phyloP scores from a whole-genome alignment of 53 echinoderm and acorn worm species.

The Stichopus horrens region DNA sequence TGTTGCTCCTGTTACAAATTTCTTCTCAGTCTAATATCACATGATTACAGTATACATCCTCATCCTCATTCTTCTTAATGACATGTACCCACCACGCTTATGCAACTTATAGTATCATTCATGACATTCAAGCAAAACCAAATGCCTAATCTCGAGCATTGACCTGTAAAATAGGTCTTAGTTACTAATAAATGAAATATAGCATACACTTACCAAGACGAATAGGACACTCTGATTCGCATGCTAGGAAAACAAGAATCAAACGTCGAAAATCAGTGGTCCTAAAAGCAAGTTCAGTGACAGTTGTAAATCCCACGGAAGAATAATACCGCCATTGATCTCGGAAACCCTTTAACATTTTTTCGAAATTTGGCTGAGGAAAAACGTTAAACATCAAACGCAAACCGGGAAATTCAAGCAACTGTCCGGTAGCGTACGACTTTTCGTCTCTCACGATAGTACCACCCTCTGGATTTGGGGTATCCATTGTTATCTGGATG shows the following conservation, averaged over 20 bases:
- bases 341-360: background rate
- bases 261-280: background rate
- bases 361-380: background rate
- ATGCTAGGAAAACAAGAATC: background rate
- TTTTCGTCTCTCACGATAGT: background rate
- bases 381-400: background rate
- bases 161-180: too few species aligned
- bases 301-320: constrained; percentile 3
- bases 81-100: too few species aligned
- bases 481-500: background rate
- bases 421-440: background rate
- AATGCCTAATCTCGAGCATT: too few species aligned
- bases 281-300: background rate
- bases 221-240: background rate
- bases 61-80: too few species aligned
- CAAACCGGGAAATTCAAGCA: constrained; percentile 1
- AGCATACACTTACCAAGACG: background rate
- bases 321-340: constrained; percentile 7
- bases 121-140: too few species aligned
- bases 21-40: too few species aligned
- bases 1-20: too few species aligned
- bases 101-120: too few species aligned
- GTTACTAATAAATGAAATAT: too few species aligned
- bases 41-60: too few species aligned
- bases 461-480: background rate